These are phyloP conservation scores for Pelvicachromis taeniatus DNA, from an alignment of 2,113 vertebrate genomes.

Conservation along the genomic window DNA sequence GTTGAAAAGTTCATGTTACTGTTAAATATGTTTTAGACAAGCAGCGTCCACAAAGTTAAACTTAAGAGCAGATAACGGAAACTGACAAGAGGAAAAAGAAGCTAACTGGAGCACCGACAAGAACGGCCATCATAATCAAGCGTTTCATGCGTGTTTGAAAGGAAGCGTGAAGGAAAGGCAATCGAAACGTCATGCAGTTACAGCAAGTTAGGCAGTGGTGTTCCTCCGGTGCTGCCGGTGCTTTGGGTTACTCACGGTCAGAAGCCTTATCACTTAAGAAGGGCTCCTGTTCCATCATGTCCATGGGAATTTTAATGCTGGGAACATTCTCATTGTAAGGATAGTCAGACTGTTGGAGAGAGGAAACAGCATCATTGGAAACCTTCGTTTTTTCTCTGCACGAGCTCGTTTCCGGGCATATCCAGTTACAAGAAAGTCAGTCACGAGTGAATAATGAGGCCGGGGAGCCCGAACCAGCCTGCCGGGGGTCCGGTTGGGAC, in stretches of 20 bases:
- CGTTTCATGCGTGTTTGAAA: not conserved
- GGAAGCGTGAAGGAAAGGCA: not conserved
- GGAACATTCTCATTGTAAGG: conserved; percentile 94
- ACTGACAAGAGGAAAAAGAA: not conserved
- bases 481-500: not conserved
- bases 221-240: conserved; percentile 45
- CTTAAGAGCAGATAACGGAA: not conserved
- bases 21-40: not conserved
- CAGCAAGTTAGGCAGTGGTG: not conserved
- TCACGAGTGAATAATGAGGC: not conserved
- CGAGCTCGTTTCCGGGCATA: rapidly evolving
- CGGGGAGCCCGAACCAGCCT: not conserved
- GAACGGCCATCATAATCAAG: not conserved
- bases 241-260: conserved; percentile 91
- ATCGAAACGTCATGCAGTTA: conserved; percentile 1
- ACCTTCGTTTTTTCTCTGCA: not conserved
- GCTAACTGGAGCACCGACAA: not conserved
- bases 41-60: not conserved
- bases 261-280: conserved; percentile 95
- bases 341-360: conserved; percentile 91
- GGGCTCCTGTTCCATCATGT: conserved; percentile 97
- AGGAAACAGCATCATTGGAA: conserved; percentile 43
- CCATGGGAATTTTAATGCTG: conserved; percentile 99
- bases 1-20: not conserved
- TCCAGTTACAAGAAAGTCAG: not conserved